Base-by-base conservation (phyloP, 1,140 invertebrate genomes). In the Cydia strobilella region DNA sequence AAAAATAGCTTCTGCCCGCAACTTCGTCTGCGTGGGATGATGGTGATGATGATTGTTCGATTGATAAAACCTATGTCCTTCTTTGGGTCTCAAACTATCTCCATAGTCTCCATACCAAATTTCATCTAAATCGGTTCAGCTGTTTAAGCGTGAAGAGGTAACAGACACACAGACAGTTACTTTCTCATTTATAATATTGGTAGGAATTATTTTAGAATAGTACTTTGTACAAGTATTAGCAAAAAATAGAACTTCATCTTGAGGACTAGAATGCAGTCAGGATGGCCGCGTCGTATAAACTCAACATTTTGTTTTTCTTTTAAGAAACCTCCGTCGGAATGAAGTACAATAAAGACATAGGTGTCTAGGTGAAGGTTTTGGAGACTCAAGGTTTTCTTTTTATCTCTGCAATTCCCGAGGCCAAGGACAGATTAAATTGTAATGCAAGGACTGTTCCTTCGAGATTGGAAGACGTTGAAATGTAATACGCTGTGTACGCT, bases 351-450 rank as follows among this genome's bases (percentile, higher is more conserved):
- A 62, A 62, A 62, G 45, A 1, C 25, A 25, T 25, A 12, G 10
- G 59, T 63, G 59, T 63, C 59, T 63, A 63, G 59, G 59, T 25
- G 59, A 63, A 63, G 59, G 59, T 63, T 27, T 27, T 7, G 7
- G 7, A 45, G n/a, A 35, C 31, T 63, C 25, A 63, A 63, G 20
- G 59, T 63, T 63, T 54, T 23, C 59, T 63, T 63, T 63, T 12
- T 63, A 51, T 51, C 13, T 51, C n/a, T 54, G 48, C 48, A n/a
- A 54, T 25, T 63, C 10, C 20, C 59, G 59, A 63, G 59, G 59
- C 25, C 59, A 63, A 27, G 59, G 59, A 13, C 59, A 63, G 59
- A n/a, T 54, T 54, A 15, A n/a, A 54, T 54, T 54, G 48, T 54
- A 54, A 54, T 54, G n/a, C 48, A 54, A 7, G 48, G 48, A 54